Base-by-base conservation (phyloP, 2,797 vertebrate species). In the Spinibarbus caldwelli region DNA sequence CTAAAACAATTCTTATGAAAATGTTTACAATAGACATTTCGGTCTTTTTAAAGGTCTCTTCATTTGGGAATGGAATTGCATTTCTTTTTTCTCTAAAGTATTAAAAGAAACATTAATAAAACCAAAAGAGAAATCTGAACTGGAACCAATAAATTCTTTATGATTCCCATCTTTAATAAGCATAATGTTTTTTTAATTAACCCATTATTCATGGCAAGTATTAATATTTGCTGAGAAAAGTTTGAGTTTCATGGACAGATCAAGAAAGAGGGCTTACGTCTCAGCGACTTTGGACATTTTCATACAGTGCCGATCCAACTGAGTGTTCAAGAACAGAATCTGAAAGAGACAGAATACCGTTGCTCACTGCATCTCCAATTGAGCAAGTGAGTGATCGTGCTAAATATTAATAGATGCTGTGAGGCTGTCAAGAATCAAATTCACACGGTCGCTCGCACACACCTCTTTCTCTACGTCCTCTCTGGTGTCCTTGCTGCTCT, bases 251-350 rank as follows among this genome's bases (percentile, higher is more conserved):
- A 19, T 64, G 31, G 57, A 70, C 49, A 64, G 72, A 26, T 26
- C 17, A 17, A 38, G 17, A 79, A 10, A 6, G 7, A n/a, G 26
- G 4, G 86, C 94, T 88, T 95, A 99, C 98, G 97, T 99, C 90
- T 99, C 98, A 88, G 98, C 98, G 85, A 99, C 98, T 95, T 99
- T 99, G 86, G 98, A 99, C 97, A 99, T 98, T 95, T 99, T 99
- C 96, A 99, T 95, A 94, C 98, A 96, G 93, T 99, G 98, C 81
- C 98, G 96, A 91, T 99, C 98, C 70, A 99, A 95, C 94, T 99
- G 98, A 62, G 94, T 88, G 85, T 97, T 97, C 93, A 99, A 95
- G 94, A 99, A 99, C 68, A 93, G 84, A 92, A 99, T 99, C 98
- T 99, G 94, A 82, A 90, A 89, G 62, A 86, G n/a, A 75, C 12